Evolutionary conservation across 64 coral and sea anemone genomes (phyloP), one percentile per base, ranked within the genome.

Genomic region (Montipora foliosa): DNA sequence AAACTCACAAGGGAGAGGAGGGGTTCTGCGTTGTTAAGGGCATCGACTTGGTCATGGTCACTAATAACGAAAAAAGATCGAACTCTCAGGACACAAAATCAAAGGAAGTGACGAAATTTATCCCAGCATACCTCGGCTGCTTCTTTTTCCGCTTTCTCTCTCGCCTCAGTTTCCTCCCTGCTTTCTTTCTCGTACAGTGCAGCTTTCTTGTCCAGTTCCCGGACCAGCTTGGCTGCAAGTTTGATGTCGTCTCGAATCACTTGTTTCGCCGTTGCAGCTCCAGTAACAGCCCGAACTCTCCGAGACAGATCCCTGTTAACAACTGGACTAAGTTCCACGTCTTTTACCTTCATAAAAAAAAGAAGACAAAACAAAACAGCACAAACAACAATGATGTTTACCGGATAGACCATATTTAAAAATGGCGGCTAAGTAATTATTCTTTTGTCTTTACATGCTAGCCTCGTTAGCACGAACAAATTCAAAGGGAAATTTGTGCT

Each of bases 271-370:
- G 82, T 68, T 49, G 96, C 92, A 25, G 95, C 79, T 11, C 96
- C 96, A 79, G 84, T 72, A 1, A 98, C 94, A 79, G 93, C 53
- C 6, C 96, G 96, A 12, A 98, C 94, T 93, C 96, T 90, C 20
- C 96, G 90, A 5, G 96, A 98, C 3, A 98, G 90, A 90, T 98
- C 96, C 47, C 96, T 91, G 87, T 98, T 98, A 3, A 98, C 77
- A 2, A 98, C 96, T 47, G 96, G 90, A 82, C 95, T 98, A 19
- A 93, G 62, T 69, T 98, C 96, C 2, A 60, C 82, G 21, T 98
- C 96, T 71, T 98, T 98, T 20, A 98, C 44, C 96, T 98, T 76
- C n/a, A 13, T 29, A 16, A 21, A 58, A 5, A 53, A 24, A 90
- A 72, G 2, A 44, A 25, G 21, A 48, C 13, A n/a, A 69, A 68